Percentiles rank a stretch among this genome's conserved stretches.
These are phyloP conservation scores for Pachycephala philippinensis DNA, from an alignment of 2,113 vertebrate species.

Conservation along the genomic window DNA sequence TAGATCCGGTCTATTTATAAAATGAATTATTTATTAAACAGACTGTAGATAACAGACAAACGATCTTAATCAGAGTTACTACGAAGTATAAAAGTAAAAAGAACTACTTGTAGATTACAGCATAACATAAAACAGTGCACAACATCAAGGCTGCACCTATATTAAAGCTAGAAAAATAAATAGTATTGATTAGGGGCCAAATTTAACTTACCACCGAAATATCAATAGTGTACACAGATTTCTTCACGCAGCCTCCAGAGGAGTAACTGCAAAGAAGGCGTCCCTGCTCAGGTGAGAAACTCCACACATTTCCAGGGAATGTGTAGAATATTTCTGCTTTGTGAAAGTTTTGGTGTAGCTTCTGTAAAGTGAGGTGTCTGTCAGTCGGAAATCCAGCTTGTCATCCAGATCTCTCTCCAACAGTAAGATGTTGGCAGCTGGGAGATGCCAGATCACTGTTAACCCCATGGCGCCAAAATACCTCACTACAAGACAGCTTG, in stretches of 20 bases:
- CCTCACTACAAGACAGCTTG: not conserved
- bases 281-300: not conserved
- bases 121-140: not conserved
- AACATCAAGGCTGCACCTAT: not conserved
- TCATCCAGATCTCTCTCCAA: not conserved
- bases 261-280: fast-evolving
- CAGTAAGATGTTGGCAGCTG: not conserved
- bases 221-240: not conserved
- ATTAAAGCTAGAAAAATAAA: not conserved
- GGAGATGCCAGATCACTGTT: not conserved
- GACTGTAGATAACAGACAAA: not conserved
- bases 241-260: not conserved
- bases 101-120: not conserved
- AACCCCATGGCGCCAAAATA: not conserved
- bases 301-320: not conserved
- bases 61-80: not conserved
- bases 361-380: not conserved
- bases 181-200: not conserved
- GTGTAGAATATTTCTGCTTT: not conserved
- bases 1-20: not conserved
- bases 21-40: not conserved
- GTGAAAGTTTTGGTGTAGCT: not conserved
- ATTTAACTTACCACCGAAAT: not conserved
- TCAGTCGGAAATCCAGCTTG: not conserved
- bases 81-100: not conserved